Evolutionary conservation across 64 coral and sea anemone genomes (phyloP).

Genomic region (Porites australiensis): DNA sequence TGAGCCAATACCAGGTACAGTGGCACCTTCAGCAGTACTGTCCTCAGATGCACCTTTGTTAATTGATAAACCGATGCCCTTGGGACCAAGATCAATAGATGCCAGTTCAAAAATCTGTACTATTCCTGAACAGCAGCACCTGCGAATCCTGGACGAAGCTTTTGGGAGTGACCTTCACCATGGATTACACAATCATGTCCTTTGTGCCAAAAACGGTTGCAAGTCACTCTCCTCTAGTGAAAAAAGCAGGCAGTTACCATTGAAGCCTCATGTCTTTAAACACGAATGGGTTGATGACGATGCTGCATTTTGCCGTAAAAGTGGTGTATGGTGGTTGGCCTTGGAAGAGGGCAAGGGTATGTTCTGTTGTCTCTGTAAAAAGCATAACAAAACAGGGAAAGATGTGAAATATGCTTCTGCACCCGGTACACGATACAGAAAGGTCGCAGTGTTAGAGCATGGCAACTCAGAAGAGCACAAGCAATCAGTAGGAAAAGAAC

Average conservation of each 20-base stretch:
- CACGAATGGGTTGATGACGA: constrained; percentile 26
- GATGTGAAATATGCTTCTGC: constrained; percentile 1
- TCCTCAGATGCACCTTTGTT: too few species aligned
- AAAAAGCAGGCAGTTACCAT: constrained; percentile 8
- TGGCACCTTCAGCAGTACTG: too few species aligned
- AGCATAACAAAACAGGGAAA: constrained; percentile 25
- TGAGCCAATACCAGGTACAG: too few species aligned
- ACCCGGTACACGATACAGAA: neutral
- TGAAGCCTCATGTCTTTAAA: neutral
- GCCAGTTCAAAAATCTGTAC: neutral
- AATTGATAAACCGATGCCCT: neutral
- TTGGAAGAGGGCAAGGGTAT: constrained; percentile 7
- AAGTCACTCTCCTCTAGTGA: constrained; percentile 9
- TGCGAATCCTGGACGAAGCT: neutral
- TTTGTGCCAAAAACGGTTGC: neutral
- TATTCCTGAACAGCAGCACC: neutral
- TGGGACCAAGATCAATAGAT: neutral
- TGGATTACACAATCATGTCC: constrained; percentile 8
- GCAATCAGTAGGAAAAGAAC: constrained; percentile 10
- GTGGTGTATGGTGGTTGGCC: constrained; percentile 30
- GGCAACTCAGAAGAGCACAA: constrained; percentile 16
- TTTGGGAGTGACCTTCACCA: neutral
- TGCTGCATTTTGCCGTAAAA: constrained; percentile 4
- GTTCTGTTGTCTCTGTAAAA: constrained; percentile 45
- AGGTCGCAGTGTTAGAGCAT: neutral